Evolutionary conservation across 2,113 vertebrate species (phyloP).

Genomic region (Anhinga anhinga): DNA sequence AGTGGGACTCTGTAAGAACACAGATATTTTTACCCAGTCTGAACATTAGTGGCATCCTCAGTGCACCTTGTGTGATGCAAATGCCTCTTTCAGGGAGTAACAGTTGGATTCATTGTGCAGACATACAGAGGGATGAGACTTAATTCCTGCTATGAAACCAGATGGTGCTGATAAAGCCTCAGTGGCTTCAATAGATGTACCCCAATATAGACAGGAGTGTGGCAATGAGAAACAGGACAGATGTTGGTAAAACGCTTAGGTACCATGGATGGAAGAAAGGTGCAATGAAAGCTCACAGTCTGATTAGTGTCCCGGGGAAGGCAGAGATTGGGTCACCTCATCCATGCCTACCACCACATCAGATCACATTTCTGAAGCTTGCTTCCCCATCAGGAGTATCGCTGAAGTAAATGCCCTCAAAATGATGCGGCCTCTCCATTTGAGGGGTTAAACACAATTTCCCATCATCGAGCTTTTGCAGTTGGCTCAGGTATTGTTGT

Average conservation of each 20-base stretch:
- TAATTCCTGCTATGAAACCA: background rate
- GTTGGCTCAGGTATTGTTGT: conserved; percentile 50
- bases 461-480: background rate
- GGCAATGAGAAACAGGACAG: background rate
- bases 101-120: background rate
- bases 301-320: background rate
- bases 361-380: background rate
- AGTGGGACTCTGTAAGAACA: background rate
- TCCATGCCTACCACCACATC: background rate
- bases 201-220: background rate
- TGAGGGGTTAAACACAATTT: conserved; percentile 43
- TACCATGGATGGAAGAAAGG: background rate
- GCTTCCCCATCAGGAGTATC: background rate
- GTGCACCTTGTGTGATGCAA: background rate
- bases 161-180: background rate
- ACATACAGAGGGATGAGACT: background rate
- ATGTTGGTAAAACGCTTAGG: background rate
- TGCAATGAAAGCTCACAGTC: background rate
- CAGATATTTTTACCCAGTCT: background rate
- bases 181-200: background rate
- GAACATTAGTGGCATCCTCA: background rate
- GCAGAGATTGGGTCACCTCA: conserved; percentile 39
- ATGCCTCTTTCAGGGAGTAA: background rate
- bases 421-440: background rate
- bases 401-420: conserved; percentile 13